Evolutionary conservation across 2,888 invertebrate species (phyloP).

Genomic region (Sympetrum striolatum): DNA sequence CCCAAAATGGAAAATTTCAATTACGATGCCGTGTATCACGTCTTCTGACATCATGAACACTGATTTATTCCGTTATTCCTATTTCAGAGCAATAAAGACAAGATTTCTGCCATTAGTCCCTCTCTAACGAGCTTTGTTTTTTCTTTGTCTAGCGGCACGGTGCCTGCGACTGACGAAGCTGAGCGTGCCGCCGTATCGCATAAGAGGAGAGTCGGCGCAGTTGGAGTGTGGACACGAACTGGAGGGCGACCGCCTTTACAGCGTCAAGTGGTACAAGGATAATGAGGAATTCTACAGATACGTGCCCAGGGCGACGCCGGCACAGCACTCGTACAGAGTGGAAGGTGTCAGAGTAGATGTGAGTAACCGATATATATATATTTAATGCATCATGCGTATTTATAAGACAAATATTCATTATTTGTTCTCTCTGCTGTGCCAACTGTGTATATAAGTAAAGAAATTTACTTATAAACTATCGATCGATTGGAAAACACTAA

Average conservation of each 20-base stretch:
- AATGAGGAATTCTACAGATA: conserved; percentile 84
- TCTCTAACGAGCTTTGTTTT: not conserved
- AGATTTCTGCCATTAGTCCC: too few relatives aligned
- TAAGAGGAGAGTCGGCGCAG: conserved; percentile 70
- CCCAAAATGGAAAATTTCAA: too few relatives aligned
- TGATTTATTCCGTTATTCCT: too few relatives aligned
- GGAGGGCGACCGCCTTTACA: conserved; percentile 73
- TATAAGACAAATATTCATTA: too few relatives aligned
- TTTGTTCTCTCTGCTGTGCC: too few relatives aligned
- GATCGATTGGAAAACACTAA: too few relatives aligned
- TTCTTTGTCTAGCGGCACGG: conserved; percentile 49
- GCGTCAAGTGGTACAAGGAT: conserved; percentile 86
- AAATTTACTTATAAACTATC: too few relatives aligned
- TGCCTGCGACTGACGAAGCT: conserved; percentile 67
- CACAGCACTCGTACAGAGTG: conserved; percentile 72
- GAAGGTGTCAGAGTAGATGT: conserved; percentile 75
- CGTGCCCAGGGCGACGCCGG: conserved; percentile 75
- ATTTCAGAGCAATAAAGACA: too few relatives aligned
- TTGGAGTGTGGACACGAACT: conserved; percentile 73
- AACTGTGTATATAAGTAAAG: too few relatives aligned
- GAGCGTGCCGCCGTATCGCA: conserved; percentile 69
- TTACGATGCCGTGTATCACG: too few relatives aligned
- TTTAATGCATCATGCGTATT: too few relatives aligned
- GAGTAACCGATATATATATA: conserved; percentile 58
- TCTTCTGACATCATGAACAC: too few relatives aligned